Conservation (phyloP, 2,797 vertebrate species). For the Oreochromis grahami region DNA sequence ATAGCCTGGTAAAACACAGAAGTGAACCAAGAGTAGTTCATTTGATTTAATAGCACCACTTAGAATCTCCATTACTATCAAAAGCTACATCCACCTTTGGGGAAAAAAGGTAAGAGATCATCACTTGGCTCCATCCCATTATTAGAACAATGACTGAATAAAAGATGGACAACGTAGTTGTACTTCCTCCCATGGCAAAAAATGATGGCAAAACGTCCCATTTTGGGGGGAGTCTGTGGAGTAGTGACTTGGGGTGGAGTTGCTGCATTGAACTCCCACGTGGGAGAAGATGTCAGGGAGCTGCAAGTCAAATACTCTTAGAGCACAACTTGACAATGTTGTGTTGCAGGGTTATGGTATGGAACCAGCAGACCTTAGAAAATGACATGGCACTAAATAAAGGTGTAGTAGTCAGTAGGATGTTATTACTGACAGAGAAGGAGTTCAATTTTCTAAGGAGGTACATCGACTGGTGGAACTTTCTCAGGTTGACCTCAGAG, state of each 20-base stretch:
- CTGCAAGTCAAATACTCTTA: neutral
- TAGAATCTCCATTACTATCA: neutral
- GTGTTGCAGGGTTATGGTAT: neutral
- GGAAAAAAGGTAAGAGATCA: neutral
- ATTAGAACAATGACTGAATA: neutral
- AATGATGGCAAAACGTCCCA: neutral
- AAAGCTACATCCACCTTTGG: neutral
- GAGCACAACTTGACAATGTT: neutral
- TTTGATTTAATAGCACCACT: neutral
- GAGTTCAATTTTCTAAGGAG: neutral
- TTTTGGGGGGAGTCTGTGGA: neutral
- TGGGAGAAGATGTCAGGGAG: neutral
- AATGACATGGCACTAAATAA: neutral
- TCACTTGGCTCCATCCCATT: neutral
- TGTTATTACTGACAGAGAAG: neutral
- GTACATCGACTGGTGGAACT: neutral
- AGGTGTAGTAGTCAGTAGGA: neutral
- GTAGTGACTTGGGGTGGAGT: neutral
- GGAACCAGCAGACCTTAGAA: neutral
- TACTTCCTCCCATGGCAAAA: neutral
- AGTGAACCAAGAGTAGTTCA: neutral
- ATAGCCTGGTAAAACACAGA: neutral
- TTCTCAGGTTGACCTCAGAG: neutral
- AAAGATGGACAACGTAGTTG: neutral
- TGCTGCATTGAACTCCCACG: neutral